phyloP scores from a whole-genome alignment of 1,140 invertebrate species.

The Temnothorax curvispinosus region DNA sequence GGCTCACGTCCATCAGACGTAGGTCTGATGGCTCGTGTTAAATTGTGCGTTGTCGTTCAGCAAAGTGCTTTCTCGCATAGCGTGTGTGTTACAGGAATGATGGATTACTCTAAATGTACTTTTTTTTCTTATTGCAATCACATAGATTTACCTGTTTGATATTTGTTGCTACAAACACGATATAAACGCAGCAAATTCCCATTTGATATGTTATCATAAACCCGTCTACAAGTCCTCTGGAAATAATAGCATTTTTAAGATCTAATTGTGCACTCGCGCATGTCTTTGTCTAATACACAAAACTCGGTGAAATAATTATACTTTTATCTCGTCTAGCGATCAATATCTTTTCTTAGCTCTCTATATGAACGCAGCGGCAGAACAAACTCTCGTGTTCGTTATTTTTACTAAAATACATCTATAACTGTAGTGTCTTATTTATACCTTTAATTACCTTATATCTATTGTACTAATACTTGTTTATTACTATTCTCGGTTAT shows the following conservation, averaged over 20 bases:
- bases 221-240: constrained; percentile 87
- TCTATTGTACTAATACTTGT: not conserved
- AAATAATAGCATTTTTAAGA: constrained; percentile 73
- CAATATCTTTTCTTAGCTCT: not conserved
- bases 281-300: not conserved
- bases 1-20: not conserved
- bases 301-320: not conserved
- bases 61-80: not conserved
- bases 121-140: not conserved
- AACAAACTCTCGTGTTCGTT: not conserved
- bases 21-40: not conserved
- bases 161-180: constrained; percentile 94
- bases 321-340: not conserved
- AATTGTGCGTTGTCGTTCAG: not conserved
- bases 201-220: constrained; percentile 94
- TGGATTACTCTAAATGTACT: not conserved
- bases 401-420: constrained; percentile 1
- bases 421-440: not conserved
- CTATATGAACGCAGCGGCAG: not conserved
- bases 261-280: not conserved
- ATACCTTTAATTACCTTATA: not conserved
- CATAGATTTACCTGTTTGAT: constrained; percentile 87
- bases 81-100: not conserved
- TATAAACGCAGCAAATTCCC: constrained; percentile 96
- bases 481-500: not conserved